phyloP scores from a whole-genome alignment of 2,888 invertebrate genomes.

The Sesia bembeciformis region DNA sequence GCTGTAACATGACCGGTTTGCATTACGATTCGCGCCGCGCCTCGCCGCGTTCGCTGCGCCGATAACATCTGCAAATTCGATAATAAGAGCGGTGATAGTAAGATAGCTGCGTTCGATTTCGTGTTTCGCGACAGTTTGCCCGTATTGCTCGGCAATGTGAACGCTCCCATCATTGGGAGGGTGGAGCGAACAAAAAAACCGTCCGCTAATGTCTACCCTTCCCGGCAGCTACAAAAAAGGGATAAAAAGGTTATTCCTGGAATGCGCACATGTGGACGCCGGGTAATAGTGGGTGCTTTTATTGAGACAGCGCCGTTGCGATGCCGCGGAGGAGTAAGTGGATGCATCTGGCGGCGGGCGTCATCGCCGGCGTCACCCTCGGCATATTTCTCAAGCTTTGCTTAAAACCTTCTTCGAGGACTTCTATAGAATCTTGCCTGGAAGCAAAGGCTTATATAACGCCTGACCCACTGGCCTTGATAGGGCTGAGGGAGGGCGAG shows the following conservation, averaged over 20 bases:
- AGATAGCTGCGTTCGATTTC: constrained; percentile 48
- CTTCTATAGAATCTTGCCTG: constrained; percentile 46
- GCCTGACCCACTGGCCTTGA: constrained; percentile 50
- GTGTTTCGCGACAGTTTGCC: constrained; percentile 36
- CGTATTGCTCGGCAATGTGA: constrained; percentile 50
- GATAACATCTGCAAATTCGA: constrained; percentile 67
- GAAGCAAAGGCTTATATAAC: constrained; percentile 32
- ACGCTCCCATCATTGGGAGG: constrained; percentile 49
- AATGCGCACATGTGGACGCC: constrained; percentile 66
- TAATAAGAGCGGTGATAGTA: constrained; percentile 56
- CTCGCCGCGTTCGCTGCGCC: constrained; percentile 34
- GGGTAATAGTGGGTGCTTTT: constrained; percentile 50
- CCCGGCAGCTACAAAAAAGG: constrained; percentile 56
- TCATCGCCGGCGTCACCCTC: constrained; percentile 70
- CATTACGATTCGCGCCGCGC: constrained; percentile 51
- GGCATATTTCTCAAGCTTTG: constrained; percentile 71
- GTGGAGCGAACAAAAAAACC: constrained; percentile 51
- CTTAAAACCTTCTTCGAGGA: constrained; percentile 48
- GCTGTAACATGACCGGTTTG: constrained; percentile 47
- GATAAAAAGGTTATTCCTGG: constrained; percentile 66
- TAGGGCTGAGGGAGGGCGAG: constrained; percentile 47
- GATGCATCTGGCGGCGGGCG: constrained; percentile 71
- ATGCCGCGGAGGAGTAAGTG: constrained; percentile 69
- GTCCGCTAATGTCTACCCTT: constrained; percentile 61
- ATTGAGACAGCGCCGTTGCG: constrained; percentile 44